Base-by-base conservation (phyloP, 2,888 invertebrate genomes). In the Lomographa bimaculata region DNA sequence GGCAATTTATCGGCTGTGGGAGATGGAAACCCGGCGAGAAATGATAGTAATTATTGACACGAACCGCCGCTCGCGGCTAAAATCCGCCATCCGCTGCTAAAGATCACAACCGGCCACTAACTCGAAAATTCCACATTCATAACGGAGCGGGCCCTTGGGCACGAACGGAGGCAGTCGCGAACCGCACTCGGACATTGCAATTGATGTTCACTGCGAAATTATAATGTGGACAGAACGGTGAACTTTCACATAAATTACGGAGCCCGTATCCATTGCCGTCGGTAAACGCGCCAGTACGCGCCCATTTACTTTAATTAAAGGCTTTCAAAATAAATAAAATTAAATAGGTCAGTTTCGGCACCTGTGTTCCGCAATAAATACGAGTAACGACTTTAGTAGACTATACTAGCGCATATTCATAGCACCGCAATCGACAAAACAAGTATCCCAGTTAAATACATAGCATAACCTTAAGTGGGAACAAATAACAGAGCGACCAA, bases 1-100 rank as follows among this genome's bases (percentile, higher is more conserved):
- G 49, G 64, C 71, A 79, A 83, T 82, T 80, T 78, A 81, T 78
- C 71, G 71, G 47, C 66, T 65, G 72, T 64, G 68, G 69, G 69
- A 76, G 75, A 77, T 80, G 84, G 72, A 72, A 79, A 78, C 73
- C 62, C 61, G 55, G 65, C 60, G 59, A 65, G 72, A 77, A 83
- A 85, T 86, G 63, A 82, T 82, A 80, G 84, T 85, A 80, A 86
- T 87, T 87, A 86, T 81, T 86, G 85, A 84, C 87, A 85, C 83
- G 85, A 80, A 84, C 68, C 58, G 50, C 54, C 66, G 79, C 74
- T 61, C 52, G 58, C 55, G 73, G 77, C 71, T 51, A 67, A 69
- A 68, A 67, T 66, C 63, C 64, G 58, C 71, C 74, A 64, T 67
- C 63, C 74, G 55, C 63, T 60, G 64, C 64, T 62, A 71, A 79